Evolutionary conservation across 2,113 vertebrate genomes (phyloP), one percentile per base, ranked within the genome.

Genomic region (Melanotaenia duboulayi): DNA sequence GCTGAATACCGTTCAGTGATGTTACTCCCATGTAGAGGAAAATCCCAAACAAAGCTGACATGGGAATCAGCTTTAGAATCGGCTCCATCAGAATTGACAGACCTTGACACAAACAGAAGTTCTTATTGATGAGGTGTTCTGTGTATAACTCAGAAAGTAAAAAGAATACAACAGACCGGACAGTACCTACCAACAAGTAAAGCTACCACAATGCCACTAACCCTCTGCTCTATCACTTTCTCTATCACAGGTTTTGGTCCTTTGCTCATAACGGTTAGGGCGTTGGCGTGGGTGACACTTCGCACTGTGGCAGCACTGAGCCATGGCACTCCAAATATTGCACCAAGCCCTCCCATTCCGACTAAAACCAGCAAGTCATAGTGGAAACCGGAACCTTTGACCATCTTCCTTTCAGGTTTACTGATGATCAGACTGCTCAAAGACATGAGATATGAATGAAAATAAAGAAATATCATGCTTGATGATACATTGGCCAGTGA

Each of bases 11-110:
- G 0, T 95, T 97, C 52, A 99, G 95, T 3, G 98, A 99, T 0
- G 98, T 99, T 65, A 99, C 94, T 0, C 98, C 98, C 98, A 99
- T 99, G 91, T 99, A 99, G 61, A 99, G 95, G 82, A 99, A 99
- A 87, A 99, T 99, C 72, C 98, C 98, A 0, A 99, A 98, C 71
- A 99, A 93, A 48, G 97, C 97, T 0, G 98, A 87, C 90, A 99
- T 88, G 0, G 98, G 97, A 68, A 99, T 97, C 87, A 91, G 75
- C 86, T 94, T 97, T 32, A 99, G 90, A 83, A 99, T 92, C 1
- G 96, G 96, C 82, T 97, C 96, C 96, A 99, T 97, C 58, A 99
- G 87, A 87, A 99, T 97, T 37, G 98, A 99, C 72, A 99, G 72
- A 0, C 98, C 97, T 99, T 87, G 13, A 66, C 4, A 65, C 17